Conservation (phyloP, 2,888 invertebrate species). For the Diaperis boleti region DNA sequence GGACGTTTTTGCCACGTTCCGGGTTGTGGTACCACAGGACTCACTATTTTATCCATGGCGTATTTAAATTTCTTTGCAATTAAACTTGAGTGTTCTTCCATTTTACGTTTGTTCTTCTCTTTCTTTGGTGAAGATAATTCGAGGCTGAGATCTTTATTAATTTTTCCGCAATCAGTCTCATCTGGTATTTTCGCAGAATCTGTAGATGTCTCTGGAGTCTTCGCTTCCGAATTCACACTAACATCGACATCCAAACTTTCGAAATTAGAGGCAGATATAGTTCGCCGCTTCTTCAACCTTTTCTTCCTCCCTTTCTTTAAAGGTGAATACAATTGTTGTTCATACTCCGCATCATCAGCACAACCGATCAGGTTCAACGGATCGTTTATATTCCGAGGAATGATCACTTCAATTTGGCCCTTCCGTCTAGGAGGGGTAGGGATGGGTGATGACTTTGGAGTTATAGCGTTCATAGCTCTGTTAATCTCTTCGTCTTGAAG, state of each 20-base stretch:
- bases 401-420: slow-evolving; percentile 86
- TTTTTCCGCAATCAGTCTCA: slow-evolving; percentile 42
- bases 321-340: slow-evolving; percentile 81
- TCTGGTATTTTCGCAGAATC: slow-evolving; percentile 66
- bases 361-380: slow-evolving; percentile 89
- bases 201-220: slow-evolving; percentile 61
- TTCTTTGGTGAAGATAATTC: slow-evolving; percentile 63
- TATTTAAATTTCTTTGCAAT: slow-evolving; percentile 73
- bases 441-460: slow-evolving; percentile 92
- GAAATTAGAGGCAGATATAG: slow-evolving; percentile 64
- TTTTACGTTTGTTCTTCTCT: slow-evolving; percentile 71
- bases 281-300: slow-evolving; percentile 74
- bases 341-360: slow-evolving; percentile 84
- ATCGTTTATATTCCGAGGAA: slow-evolving; percentile 93
- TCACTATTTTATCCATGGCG: slow-evolving; percentile 89
- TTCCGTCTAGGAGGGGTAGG: slow-evolving; percentile 85
- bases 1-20: slow-evolving; percentile 82
- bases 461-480: slow-evolving; percentile 87
- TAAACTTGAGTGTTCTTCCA: slow-evolving; percentile 68
- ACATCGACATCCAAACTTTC: slow-evolving; percentile 50
- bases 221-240: slow-evolving; percentile 67
- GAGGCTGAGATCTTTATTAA: slow-evolving; percentile 50
- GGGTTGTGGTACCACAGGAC: slow-evolving; percentile 91
- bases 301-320: slow-evolving; percentile 74
- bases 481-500: slow-evolving; percentile 79